phyloP scores from a whole-genome alignment of 2,797 vertebrate genomes.

The Benthosema pterotum region DNA sequence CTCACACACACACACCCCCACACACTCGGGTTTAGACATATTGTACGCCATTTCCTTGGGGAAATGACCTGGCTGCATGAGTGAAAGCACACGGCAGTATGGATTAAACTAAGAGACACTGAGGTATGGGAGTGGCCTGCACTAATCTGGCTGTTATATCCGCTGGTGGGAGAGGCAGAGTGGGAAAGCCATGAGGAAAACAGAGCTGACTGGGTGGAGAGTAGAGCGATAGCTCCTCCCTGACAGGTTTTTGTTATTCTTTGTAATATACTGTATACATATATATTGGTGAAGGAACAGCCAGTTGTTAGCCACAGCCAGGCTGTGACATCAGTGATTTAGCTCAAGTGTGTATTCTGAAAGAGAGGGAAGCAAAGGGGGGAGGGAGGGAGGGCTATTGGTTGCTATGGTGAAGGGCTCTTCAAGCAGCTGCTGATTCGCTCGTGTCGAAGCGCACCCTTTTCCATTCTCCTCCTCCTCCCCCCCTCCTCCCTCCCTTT shows the following conservation, averaged over 20 bases:
- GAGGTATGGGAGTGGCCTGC: slow-evolving; percentile 60
- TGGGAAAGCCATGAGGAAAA: slow-evolving; percentile 10
- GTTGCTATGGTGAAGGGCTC: slow-evolving; percentile 95
- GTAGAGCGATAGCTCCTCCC: slow-evolving; percentile 40
- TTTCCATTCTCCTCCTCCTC: slow-evolving; percentile 39
- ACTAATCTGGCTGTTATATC: slow-evolving; percentile 59
- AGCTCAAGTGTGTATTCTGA: slow-evolving; percentile 68
- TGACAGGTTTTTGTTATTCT: slow-evolving; percentile 41
- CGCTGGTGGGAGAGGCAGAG: slow-evolving; percentile 32
- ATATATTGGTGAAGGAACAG: slow-evolving; percentile 66
- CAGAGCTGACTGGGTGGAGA: slow-evolving; percentile 19
- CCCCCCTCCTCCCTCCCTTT: slow-evolving; percentile 11
- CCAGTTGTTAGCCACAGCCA: slow-evolving; percentile 79
- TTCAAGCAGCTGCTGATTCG: slow-evolving; percentile 98
- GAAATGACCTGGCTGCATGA: slow-evolving; percentile 56
- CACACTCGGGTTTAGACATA: slow-evolving; percentile 22
- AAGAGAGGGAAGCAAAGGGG: slow-evolving; percentile 26
- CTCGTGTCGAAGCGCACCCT: slow-evolving; percentile 74
- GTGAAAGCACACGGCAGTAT: slow-evolving; percentile 51
- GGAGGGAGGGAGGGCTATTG: slow-evolving; percentile 80
- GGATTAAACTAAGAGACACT: slow-evolving; percentile 69
- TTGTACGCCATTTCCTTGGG: slow-evolving; percentile 41
- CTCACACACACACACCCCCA: no score
- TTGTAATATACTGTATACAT: slow-evolving; percentile 69
- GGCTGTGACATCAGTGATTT: slow-evolving; percentile 90